Percentiles rank a stretch among this genome's conserved stretches.
phyloP scores from a whole-genome alignment of 1,140 invertebrate genomes.

The Periplaneta americana region DNA sequence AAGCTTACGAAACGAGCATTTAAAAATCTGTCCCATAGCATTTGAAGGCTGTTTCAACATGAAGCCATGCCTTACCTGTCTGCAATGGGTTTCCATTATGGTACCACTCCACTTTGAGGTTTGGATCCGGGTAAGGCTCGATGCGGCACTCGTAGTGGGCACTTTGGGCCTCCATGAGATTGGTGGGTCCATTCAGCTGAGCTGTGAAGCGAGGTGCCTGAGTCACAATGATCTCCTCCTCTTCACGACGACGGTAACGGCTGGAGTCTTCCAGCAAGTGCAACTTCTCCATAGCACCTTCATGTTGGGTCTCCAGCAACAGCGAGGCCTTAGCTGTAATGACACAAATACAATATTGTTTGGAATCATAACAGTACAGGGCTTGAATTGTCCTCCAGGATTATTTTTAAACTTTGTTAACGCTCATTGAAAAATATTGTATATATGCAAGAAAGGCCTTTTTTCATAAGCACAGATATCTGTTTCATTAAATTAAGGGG shows the following conservation, averaged over 20 bases:
- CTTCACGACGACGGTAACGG: constrained; percentile 70
- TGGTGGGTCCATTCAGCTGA: constrained; percentile 75
- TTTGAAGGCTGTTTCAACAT: too few species aligned
- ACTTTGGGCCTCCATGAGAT: constrained; percentile 78
- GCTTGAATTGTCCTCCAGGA: too few species aligned
- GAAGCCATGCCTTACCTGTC: constrained; percentile 48
- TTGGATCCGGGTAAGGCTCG: constrained; percentile 91
- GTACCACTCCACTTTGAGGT: constrained; percentile 91
- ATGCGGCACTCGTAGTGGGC: constrained; percentile 95
- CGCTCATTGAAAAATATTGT: too few species aligned
- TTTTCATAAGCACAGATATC: too few species aligned
- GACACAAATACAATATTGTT: background rate
- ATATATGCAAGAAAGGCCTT: too few species aligned
- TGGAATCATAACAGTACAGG: background rate
- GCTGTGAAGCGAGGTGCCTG: constrained; percentile 82
- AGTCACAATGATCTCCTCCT: constrained; percentile 73
- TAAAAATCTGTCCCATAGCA: too few species aligned
- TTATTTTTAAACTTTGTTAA: too few species aligned
- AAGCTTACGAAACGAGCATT: too few species aligned
- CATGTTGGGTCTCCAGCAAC: constrained; percentile 85
- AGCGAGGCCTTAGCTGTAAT: constrained; percentile 71
- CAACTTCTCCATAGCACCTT: constrained; percentile 80
- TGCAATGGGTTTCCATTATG: constrained; percentile 88
- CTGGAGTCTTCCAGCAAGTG: constrained; percentile 79
- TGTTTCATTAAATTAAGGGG: too few species aligned